Base-by-base conservation (phyloP, 1,140 invertebrate species). In the Aphaenogaster rudis region DNA sequence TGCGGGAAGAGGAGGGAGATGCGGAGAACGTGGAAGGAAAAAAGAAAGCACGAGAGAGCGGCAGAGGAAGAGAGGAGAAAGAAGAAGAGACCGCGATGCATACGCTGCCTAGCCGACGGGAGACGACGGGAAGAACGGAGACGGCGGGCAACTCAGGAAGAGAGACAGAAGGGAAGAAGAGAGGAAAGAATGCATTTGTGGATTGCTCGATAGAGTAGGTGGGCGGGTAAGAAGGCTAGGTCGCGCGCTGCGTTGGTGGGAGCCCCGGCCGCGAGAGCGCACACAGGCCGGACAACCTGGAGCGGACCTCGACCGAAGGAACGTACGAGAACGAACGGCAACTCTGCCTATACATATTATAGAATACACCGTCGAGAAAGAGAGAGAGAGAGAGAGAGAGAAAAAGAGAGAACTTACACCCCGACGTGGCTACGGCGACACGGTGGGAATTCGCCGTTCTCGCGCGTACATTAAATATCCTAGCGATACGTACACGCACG, bases 171-270 rank as follows among this genome's bases (percentile, higher is more conserved):
- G 86, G 84, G 71, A 82, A 81, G 86, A 89, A 88, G 77, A 89
- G 92, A 88, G 80, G 89, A 92, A 91, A 92, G 91, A 92, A 92
- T 92, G 91, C 91, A 89, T 92, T 90, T 87, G 79, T 81, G 90
- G 91, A 92, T 92, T 92, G 89, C 91, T 92, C 89, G 91, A 92
- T 92, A 92, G 90, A 91, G 91, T 92, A 92, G 91, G 91, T 92
- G 91, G 91, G 91, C 82, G 90, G 48, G 45, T 91, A 91, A 91
- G 89, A 90, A 91, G 91, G 86, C 78, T 89, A 90, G 88, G 91
- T 82, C 59, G 88, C 50, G 63, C 66, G 36, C 36, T 69, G 78
- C 79, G 66, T 63, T 88, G 90, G 91, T 91, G 91, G 91, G 91
- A 91, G 90, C 85, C 90, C 77, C 66, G 88, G 67, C 78, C 74